A percentile compares a stretch with the other conserved stretches of the same genome.
Conservation (phyloP, 2,888 invertebrate genomes). For the Eretmocerus hayati region DNA sequence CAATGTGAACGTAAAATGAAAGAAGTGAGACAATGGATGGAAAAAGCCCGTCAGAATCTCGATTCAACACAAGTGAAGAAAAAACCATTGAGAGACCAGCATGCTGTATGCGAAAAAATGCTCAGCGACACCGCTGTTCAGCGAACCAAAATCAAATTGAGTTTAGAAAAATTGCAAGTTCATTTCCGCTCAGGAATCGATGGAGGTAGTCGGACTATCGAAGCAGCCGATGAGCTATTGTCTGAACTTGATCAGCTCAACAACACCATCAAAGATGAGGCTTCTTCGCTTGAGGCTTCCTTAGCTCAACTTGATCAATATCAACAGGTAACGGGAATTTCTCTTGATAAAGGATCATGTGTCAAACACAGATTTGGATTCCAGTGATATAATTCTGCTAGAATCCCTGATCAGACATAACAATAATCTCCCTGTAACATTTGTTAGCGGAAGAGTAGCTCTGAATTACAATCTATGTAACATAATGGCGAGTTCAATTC, state of each 20-base stretch:
- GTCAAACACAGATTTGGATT: too few species aligned
- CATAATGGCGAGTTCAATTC: too few species aligned
- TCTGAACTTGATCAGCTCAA: slow-evolving; percentile 63
- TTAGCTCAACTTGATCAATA: slow-evolving; percentile 81
- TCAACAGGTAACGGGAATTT: too few species aligned
- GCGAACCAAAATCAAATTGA: slow-evolving; percentile 80
- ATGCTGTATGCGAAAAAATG: slow-evolving; percentile 78
- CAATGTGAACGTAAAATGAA: slow-evolving; percentile 91
- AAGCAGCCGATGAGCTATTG: slow-evolving; percentile 64
- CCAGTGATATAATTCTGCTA: too few species aligned
- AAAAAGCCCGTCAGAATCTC: slow-evolving; percentile 69
- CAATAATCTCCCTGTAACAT: too few species aligned
- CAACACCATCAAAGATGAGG: slow-evolving; percentile 58
- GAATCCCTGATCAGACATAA: too few species aligned
- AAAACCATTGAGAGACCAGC: slow-evolving; percentile 80
- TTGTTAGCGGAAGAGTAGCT: too few species aligned
- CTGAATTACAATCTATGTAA: too few species aligned
- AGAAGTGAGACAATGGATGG: slow-evolving; percentile 83
- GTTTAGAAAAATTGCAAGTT: slow-evolving; percentile 85
- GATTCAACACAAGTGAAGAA: slow-evolving; percentile 79
- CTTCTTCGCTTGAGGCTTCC: slow-evolving; percentile 63
- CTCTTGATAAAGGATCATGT: too few species aligned
- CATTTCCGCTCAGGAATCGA: slow-evolving; percentile 84
- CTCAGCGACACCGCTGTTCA: slow-evolving; percentile 81
- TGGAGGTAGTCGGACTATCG: slow-evolving; percentile 68